Percentiles rank a stretch among this genome's conserved stretches.
phyloP scores from a whole-genome alignment of 2,888 invertebrate species.

The Sphinx pinastri region DNA sequence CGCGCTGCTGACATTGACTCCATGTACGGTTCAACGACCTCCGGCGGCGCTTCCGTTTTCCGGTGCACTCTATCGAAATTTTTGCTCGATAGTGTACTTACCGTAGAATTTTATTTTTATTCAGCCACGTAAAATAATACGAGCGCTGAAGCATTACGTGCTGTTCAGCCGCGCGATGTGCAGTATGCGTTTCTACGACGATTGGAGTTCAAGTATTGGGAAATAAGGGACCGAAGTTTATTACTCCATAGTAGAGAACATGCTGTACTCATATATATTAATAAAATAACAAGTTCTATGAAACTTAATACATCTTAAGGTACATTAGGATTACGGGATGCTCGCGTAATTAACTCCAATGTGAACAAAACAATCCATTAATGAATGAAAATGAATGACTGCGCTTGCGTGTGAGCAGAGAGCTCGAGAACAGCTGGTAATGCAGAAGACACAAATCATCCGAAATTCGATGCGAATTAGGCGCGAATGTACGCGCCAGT shows the following conservation, averaged over 20 bases:
- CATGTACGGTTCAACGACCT: conserved; percentile 70
- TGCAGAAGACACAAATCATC: conserved; percentile 58
- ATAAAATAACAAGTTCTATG: neutral
- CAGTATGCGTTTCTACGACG: conserved; percentile 28
- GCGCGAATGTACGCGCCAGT: conserved; percentile 46
- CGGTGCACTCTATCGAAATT: conserved; percentile 61
- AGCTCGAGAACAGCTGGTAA: conserved; percentile 48
- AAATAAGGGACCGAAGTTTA: neutral
- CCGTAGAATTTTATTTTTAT: conserved; percentile 43
- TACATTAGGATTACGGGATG: conserved; percentile 5
- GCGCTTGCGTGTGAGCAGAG: conserved; percentile 42
- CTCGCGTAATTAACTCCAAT: conserved; percentile 27
- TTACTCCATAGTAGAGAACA: too few species aligned
- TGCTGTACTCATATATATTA: too few species aligned
- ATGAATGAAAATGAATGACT: conserved; percentile 54
- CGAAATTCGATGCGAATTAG: conserved; percentile 60
- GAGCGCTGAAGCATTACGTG: conserved; percentile 20
- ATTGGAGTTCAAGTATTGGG: conserved; percentile 31
- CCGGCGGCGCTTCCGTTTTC: conserved; percentile 69
- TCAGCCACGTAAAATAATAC: conserved; percentile 22
- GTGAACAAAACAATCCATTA: conserved; percentile 47
- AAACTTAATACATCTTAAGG: neutral
- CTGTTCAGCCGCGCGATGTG: conserved; percentile 15
- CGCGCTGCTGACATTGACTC: conserved; percentile 78
- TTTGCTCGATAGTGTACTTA: conserved; percentile 46